A percentile compares a stretch with the other conserved stretches of the same genome.
These are phyloP conservation scores for Xylocopa sonorina DNA, from an alignment of 1,140 invertebrate species.

Conservation along the genomic window DNA sequence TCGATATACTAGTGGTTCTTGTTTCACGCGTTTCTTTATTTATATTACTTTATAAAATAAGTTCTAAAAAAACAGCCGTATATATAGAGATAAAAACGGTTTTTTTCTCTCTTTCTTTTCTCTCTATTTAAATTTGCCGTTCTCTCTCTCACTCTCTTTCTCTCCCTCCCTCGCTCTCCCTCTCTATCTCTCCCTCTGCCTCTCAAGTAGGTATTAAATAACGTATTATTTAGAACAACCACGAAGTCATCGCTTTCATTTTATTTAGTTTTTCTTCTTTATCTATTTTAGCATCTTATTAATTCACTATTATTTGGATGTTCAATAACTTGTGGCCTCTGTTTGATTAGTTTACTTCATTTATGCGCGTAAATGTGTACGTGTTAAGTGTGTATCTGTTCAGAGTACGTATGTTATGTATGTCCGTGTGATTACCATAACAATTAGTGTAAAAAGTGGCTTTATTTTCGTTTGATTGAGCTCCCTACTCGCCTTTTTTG, in stretches of 20 bases:
- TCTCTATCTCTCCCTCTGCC: constrained; percentile 18
- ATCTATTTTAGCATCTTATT: constrained; percentile 64
- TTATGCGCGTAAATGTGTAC: constrained; percentile 46
- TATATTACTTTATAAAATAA: constrained; percentile 68
- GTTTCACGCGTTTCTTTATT: constrained; percentile 52
- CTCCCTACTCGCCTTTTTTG: constrained; percentile 66
- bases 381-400: constrained; percentile 48
- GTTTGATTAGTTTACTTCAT: constrained; percentile 56
- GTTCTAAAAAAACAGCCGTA: constrained; percentile 57
- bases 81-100: constrained; percentile 48
- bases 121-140: constrained; percentile 13
- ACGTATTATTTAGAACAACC: constrained; percentile 65
- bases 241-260: constrained; percentile 53
- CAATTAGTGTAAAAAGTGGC: constrained; percentile 65
- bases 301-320: constrained; percentile 73
- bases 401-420: constrained; percentile 50
- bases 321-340: constrained; percentile 69
- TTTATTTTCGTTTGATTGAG: constrained; percentile 75
- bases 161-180: neutral
- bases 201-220: constrained; percentile 65
- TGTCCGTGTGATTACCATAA: constrained; percentile 56
- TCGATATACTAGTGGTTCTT: constrained; percentile 64
- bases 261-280: constrained; percentile 20
- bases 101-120: constrained; percentile 18
- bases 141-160: neutral